These are phyloP conservation scores for Oxyteleia sp. DNA, from an alignment of 2,888 invertebrate genomes.

Conservation along the genomic window DNA sequence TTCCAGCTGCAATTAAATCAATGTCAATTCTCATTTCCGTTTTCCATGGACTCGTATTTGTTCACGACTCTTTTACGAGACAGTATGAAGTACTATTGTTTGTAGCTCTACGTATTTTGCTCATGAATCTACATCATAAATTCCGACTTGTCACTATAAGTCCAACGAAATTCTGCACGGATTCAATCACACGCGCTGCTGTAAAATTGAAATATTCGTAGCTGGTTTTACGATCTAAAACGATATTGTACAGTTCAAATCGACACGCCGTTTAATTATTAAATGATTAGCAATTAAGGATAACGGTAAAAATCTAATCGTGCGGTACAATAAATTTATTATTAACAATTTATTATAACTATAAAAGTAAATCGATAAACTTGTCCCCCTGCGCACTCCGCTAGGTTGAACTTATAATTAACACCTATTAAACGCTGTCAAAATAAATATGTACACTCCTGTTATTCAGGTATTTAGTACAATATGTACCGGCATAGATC, in stretches of 20 bases:
- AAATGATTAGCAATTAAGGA: conserved; percentile 10
- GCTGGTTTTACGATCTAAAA: conserved; percentile 6
- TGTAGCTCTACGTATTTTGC: conserved; percentile 43
- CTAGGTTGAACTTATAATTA: conserved; percentile 3
- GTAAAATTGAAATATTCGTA: conserved; percentile 23
- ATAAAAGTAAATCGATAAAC: conserved; percentile 14
- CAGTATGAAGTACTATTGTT: conserved; percentile 59
- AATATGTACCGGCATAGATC: conserved; percentile 37
- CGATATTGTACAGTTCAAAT: not conserved
- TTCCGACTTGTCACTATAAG: conserved; percentile 30
- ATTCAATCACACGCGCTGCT: conserved; percentile 38
- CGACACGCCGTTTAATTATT: not conserved
- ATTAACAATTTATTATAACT: not conserved
- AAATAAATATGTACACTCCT: conserved; percentile 52
- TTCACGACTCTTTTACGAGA: conserved; percentile 62
- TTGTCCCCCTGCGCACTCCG: no score
- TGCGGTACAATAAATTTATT: not conserved
- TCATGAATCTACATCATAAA: conserved; percentile 50
- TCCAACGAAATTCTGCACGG: conserved; percentile 33
- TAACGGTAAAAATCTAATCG: conserved; percentile 1
- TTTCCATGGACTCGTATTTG: conserved; percentile 52
- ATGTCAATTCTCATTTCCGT: conserved; percentile 63
- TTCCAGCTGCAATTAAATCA: conserved; percentile 66
- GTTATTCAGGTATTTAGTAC: conserved; percentile 52
- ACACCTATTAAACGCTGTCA: conserved; percentile 40